A percentile compares a stretch with the other conserved stretches of the same genome.
Evolutionary conservation across 2,113 vertebrate species (phyloP).

Genomic region (Pristiophorus japonicus): DNA sequence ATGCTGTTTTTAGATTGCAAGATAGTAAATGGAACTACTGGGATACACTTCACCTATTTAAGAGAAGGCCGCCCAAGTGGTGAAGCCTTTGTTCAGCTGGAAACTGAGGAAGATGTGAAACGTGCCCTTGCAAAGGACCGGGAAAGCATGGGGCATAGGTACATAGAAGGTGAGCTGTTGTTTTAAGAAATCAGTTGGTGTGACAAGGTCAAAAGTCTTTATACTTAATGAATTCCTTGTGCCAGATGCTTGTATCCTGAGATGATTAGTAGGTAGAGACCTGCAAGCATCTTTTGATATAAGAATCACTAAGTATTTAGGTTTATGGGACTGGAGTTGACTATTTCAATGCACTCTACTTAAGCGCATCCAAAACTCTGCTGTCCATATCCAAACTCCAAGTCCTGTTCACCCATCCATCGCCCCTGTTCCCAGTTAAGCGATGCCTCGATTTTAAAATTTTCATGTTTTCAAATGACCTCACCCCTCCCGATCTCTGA

Average conservation of each 20-base stretch:
- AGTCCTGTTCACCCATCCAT: too few relatives aligned
- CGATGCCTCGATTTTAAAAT: too few relatives aligned
- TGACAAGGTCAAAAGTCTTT: not conserved
- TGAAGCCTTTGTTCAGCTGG: constrained; percentile 38
- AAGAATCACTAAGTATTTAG: too few relatives aligned
- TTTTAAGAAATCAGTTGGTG: not conserved
- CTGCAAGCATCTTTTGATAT: not conserved
- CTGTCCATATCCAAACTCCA: too few relatives aligned
- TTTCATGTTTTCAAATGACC: too few relatives aligned
- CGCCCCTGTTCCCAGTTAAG: too few relatives aligned
- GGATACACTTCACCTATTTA: constrained; percentile 38
- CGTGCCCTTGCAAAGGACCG: constrained; percentile 35
- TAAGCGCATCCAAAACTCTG: too few relatives aligned
- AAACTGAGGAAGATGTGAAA: constrained; percentile 37
- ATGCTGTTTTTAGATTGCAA: constrained; percentile 27
- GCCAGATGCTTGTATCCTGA: not conserved
- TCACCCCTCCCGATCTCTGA: too few relatives aligned
- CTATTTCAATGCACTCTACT: not conserved
- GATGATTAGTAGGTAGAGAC: not conserved
- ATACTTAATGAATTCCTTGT: constrained; percentile 21
- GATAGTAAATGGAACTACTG: constrained; percentile 37
- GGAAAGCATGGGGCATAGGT: constrained; percentile 38
- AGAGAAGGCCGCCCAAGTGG: constrained; percentile 39
- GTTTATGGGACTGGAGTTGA: rapidly evolving
- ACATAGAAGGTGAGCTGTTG: constrained; percentile 37